phyloP scores from a whole-genome alignment of 1,140 invertebrate species.

The Samia ricini region DNA sequence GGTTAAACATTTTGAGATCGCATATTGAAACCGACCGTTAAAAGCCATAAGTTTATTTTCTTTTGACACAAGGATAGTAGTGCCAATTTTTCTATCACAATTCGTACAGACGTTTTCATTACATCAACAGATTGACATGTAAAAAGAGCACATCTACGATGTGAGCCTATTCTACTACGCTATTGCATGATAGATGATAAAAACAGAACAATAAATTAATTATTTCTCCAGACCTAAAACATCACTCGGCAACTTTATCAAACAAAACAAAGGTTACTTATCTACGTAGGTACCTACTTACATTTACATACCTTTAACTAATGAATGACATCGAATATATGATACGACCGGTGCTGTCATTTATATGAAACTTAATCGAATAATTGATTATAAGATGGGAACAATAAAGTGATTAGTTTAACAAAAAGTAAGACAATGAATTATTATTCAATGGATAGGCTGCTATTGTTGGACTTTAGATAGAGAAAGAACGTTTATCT shows the following conservation, averaged over 20 bases:
- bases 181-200: background rate
- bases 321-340: slow-evolving; percentile 55
- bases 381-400: slow-evolving; percentile 71
- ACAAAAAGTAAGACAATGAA: slow-evolving; percentile 73
- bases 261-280: background rate
- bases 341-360: slow-evolving; percentile 53
- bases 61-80: too few species aligned
- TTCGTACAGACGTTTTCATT: too few species aligned
- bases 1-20: too few species aligned
- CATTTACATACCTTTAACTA: slow-evolving; percentile 34
- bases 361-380: slow-evolving; percentile 68
- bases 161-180: background rate
- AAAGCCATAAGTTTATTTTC: too few species aligned
- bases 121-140: too few species aligned
- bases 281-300: too few species aligned
- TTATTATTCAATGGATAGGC: slow-evolving; percentile 65
- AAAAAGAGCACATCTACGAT: too few species aligned
- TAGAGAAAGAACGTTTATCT: slow-evolving; percentile 37
- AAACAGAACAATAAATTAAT: background rate
- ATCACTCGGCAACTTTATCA: background rate
- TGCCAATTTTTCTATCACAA: too few species aligned
- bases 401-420: slow-evolving; percentile 74
- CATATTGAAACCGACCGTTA: too few species aligned
- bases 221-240: background rate
- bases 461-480: slow-evolving; percentile 56